Base-by-base conservation (phyloP, 2,797 vertebrate genomes). In the Fundulus diaphanus region DNA sequence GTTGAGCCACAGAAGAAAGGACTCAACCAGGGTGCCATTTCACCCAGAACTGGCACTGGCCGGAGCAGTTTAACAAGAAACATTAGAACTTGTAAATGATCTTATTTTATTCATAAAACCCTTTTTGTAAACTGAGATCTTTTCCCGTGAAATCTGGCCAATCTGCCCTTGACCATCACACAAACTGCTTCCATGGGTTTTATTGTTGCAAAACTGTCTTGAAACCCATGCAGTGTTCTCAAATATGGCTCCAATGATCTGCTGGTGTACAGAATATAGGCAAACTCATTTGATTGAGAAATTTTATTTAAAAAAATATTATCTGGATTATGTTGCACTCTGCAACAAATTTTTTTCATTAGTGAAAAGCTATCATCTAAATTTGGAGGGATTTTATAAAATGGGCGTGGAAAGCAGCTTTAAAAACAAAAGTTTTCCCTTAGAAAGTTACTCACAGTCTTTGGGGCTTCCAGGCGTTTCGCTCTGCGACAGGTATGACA, bases 361-460 rank as follows among this genome's bases (percentile, higher is more conserved):
- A 24, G 18, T 22, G 33, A 35, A 33, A 35, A 20, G 3, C 31
- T 20, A 8, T 59, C 2, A 65, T 27, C 24, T 24, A 27, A 66
- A 42, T 24, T n/a, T 37, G 44, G n/a, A 42, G 27, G 3, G 1
- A 66, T 44, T 66, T 66, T 18, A 51, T 29, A 70, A 4, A 56
- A 66, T 0, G 37, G 3, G 1, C 12, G 0, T 24, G 5, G 6
- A 18, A 74, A 12, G 59, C 75, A 69, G 16, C 37, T 51, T 9
- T 9, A 44, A 1, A 76, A 80, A 52, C 37, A 1, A n/a, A 42
- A 52, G 35, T 12, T 67, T 27, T n/a, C 27, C 11, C 8, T 51
- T 75, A 68, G 3, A 56, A 63, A 42, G 27, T 33, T 96, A 98
- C 97, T 98, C 93, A 98, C 96, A 91, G 92, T 98, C 96, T 93